Evolutionary conservation across 2,797 vertebrate genomes (phyloP).

Genomic region (Ctenochaetus hawaiiensis): DNA sequence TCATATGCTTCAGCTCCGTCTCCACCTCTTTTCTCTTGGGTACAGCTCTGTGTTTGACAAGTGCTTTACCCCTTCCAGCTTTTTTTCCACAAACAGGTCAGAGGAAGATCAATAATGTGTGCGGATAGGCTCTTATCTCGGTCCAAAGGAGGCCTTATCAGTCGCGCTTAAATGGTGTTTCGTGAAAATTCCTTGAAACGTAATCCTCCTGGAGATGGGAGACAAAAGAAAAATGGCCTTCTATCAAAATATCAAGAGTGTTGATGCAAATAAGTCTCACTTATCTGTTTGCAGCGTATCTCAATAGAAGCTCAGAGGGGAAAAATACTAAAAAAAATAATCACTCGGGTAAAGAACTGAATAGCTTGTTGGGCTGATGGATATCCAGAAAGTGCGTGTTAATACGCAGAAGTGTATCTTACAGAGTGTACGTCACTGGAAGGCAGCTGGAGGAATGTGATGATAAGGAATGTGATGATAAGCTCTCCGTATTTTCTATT

Average conservation of each 20-base stretch:
- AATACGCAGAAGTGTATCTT: slow-evolving; percentile 38
- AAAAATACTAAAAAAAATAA: neutral
- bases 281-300: slow-evolving; percentile 67
- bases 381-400: slow-evolving; percentile 51
- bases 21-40: slow-evolving; percentile 47
- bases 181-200: slow-evolving; percentile 77
- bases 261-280: slow-evolving; percentile 72
- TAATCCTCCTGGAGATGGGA: slow-evolving; percentile 71
- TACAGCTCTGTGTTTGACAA: slow-evolving; percentile 68
- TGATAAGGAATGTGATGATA: slow-evolving; percentile 52
- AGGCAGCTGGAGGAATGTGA: slow-evolving; percentile 11
- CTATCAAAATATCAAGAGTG: slow-evolving; percentile 74
- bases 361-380: slow-evolving; percentile 37
- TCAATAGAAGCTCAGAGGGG: slow-evolving; percentile 42
- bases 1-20: slow-evolving; percentile 36
- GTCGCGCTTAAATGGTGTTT: slow-evolving; percentile 77
- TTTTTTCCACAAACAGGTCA: slow-evolving; percentile 80
- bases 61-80: slow-evolving; percentile 71
- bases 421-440: slow-evolving; percentile 25
- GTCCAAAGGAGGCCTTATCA: slow-evolving; percentile 77
- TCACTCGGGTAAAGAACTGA: slow-evolving; percentile 26
- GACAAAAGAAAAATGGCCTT: slow-evolving; percentile 70
- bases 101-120: slow-evolving; percentile 80
- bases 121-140: slow-evolving; percentile 79
- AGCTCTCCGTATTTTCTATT: slow-evolving; percentile 38